phyloP scores from a whole-genome alignment of 2,888 invertebrate genomes.

The Creontiades dilutus region DNA sequence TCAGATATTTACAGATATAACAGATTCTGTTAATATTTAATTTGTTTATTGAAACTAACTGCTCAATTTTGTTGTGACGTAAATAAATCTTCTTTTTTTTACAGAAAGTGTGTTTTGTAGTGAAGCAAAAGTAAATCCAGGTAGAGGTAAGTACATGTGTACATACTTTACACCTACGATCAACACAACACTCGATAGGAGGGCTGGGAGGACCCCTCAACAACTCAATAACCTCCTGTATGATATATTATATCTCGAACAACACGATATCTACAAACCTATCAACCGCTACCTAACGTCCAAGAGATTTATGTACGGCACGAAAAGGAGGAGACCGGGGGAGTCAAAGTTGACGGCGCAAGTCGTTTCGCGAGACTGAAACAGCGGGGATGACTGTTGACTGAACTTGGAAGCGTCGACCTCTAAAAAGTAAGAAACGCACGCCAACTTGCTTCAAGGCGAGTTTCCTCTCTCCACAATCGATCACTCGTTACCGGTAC shows the following conservation, averaged over 20 bases:
- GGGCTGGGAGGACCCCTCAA: slow-evolving; percentile 5
- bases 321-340: background rate
- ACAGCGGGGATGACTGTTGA: background rate
- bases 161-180: background rate
- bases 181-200: background rate
- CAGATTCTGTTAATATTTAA: too few relatives aligned
- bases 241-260: too few relatives aligned
- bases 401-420: slow-evolving; percentile 22
- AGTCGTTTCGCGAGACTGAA: slow-evolving; percentile 14
- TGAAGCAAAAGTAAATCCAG: background rate
- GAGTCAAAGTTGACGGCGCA: slow-evolving; percentile 32
- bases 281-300: background rate
- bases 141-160: background rate
- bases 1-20: too few relatives aligned
- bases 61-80: background rate
- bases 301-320: background rate
- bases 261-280: slow-evolving; percentile 10
- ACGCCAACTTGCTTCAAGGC: background rate
- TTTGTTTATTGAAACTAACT: too few relatives aligned
- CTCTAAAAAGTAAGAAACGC: slow-evolving; percentile 45
- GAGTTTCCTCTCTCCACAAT: background rate
- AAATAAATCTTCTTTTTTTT: background rate
- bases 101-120: background rate
- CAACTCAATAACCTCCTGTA: background rate
- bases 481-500: slow-evolving; percentile 25